These are phyloP conservation scores for Oscarella lobularis DNA, from an alignment of 37 sponge, comb jelly and placozoan species.

Conservation along the genomic window DNA sequence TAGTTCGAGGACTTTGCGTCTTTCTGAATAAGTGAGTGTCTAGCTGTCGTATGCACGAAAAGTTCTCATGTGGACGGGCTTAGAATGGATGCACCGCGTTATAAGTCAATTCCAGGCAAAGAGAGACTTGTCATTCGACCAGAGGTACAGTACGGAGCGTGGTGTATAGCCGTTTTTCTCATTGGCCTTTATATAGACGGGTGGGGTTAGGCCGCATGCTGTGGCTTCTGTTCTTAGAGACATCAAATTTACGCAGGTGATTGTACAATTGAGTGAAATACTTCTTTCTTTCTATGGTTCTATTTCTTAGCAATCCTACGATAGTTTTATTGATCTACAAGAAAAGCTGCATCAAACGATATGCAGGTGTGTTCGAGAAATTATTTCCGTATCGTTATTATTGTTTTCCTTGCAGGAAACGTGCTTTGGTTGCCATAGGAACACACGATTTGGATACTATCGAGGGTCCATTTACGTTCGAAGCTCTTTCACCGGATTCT, in stretches of 20 bases:
- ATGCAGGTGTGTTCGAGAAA: conserved; percentile 74
- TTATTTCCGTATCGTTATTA: no score
- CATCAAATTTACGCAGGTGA: conserved; percentile 67
- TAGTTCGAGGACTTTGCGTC: conserved; percentile 62
- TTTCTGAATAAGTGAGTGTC: conserved; percentile 42
- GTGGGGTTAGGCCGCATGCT: conserved; percentile 69
- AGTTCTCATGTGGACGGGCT: no score
- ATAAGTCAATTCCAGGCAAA: no score
- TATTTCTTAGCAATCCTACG: conserved; percentile 40
- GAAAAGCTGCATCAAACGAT: conserved; percentile 96
- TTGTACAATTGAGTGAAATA: not conserved
- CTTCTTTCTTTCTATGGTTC: no score
- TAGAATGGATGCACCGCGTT: no score
- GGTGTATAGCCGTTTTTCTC: not conserved
- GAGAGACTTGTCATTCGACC: conserved; percentile 44
- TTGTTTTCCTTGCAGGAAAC: conserved; percentile 55
- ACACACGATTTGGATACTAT: conserved; percentile 94
- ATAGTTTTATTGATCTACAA: conserved; percentile 89
- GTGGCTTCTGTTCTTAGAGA: conserved; percentile 82
- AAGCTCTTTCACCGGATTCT: conserved; percentile 78
- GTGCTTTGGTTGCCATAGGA: conserved; percentile 87
- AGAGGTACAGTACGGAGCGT: no score
- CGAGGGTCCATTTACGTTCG: conserved; percentile 90
- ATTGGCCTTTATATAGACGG: conserved; percentile 38
- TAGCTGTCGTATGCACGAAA: no score